phyloP scores from a whole-genome alignment of 2,113 vertebrate genomes.

The Natator depressus region DNA sequence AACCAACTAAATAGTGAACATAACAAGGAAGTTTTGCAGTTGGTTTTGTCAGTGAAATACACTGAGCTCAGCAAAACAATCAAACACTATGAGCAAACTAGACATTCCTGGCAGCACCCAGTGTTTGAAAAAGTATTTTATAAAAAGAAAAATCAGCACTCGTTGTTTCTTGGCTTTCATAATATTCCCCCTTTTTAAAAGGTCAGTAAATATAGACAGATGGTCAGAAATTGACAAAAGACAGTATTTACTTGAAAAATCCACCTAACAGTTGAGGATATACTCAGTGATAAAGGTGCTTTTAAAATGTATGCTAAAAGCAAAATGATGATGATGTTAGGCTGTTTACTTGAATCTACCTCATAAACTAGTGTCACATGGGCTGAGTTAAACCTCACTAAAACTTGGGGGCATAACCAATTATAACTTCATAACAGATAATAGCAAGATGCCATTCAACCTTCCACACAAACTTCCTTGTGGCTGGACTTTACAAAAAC shows the following conservation, averaged over 20 bases:
- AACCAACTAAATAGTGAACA: neutral
- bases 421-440: neutral
- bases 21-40: neutral
- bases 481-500: too few species aligned
- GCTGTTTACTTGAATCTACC: neutral
- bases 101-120: neutral
- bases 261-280: neutral
- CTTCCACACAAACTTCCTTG: too few species aligned
- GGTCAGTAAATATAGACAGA: neutral
- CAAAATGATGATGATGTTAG: neutral
- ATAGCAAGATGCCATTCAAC: neutral
- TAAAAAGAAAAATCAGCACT: neutral
- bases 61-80: neutral
- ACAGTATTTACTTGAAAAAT: neutral
- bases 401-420: neutral
- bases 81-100: neutral
- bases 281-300: neutral
- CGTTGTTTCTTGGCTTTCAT: neutral
- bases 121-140: neutral
- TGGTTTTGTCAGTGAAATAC: neutral
- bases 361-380: neutral
- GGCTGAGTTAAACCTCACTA: neutral
- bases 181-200: neutral
- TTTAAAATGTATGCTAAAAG: neutral
- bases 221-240: neutral